phyloP scores from a whole-genome alignment of 2,113 vertebrate species.

The Thomomys bottae region DNA sequence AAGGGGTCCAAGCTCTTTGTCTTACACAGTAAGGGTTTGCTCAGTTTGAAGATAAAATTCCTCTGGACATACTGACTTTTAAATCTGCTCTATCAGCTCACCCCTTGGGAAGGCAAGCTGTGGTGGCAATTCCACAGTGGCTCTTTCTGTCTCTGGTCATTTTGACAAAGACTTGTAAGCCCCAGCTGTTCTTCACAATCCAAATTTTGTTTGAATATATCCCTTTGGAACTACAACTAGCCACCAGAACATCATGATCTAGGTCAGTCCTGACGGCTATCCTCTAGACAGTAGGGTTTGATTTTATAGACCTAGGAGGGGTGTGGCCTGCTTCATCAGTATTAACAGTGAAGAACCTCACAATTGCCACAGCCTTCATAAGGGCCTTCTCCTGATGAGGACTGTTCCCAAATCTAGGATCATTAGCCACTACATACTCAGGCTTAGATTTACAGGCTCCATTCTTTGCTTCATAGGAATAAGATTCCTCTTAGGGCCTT shows the following conservation, averaged over 20 bases:
- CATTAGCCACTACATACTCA: constrained; percentile 88
- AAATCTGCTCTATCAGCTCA: constrained; percentile 54
- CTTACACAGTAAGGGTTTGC: constrained; percentile 73
- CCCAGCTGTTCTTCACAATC: constrained; percentile 95
- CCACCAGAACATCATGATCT: constrained; percentile 94
- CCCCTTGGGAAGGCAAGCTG: constrained; percentile 89
- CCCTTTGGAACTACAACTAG: constrained; percentile 92
- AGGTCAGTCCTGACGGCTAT: constrained; percentile 89
- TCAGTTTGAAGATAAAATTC: constrained; percentile 76
- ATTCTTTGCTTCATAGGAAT: too few relatives aligned
- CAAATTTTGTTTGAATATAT: constrained; percentile 91
- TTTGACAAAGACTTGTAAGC: constrained; percentile 86
- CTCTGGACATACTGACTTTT: neutral
- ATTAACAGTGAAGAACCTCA: constrained; percentile 92
- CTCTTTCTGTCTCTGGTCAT: constrained; percentile 90
- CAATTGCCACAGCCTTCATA: constrained; percentile 92
- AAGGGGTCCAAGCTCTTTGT: constrained; percentile 71
- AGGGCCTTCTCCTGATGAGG: constrained; percentile 88
- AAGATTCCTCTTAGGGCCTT: too few relatives aligned
- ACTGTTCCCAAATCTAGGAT: constrained; percentile 86
- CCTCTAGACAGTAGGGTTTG: constrained; percentile 93
- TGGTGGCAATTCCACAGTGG: constrained; percentile 90
- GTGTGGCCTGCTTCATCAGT: neutral
- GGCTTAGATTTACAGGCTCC: too few relatives aligned
- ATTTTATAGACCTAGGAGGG: constrained; percentile 94